A percentile compares a stretch with the other conserved stretches of the same genome.
Evolutionary conservation across 2,113 vertebrate species (phyloP).

Genomic region (Gymnogyps californianus): DNA sequence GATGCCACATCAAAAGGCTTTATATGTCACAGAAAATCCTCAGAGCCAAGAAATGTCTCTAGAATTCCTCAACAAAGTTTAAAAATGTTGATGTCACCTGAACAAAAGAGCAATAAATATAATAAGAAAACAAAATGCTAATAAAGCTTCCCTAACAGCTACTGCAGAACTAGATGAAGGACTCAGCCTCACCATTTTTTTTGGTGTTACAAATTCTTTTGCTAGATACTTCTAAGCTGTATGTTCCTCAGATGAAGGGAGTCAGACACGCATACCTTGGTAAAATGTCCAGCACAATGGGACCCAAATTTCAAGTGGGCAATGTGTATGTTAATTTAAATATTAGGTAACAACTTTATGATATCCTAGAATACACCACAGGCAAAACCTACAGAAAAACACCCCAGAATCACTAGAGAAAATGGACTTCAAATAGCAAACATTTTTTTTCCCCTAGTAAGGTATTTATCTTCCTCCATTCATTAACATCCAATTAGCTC

Average conservation of each 20-base stretch:
- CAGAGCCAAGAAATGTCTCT: neutral
- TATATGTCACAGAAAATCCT: neutral
- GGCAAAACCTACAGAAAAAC: neutral
- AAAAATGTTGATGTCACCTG: neutral
- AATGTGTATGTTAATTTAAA: neutral
- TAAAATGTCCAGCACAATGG: neutral
- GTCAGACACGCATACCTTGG: rapidly evolving
- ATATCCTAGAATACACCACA: neutral
- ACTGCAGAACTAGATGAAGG: neutral
- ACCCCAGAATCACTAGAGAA: neutral
- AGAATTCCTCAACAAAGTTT: neutral
- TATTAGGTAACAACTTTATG: neutral
- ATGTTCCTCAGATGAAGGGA: neutral
- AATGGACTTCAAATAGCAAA: neutral
- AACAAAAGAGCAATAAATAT: neutral
- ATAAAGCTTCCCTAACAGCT: neutral
- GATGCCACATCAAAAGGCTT: neutral
- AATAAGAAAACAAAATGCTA: neutral
- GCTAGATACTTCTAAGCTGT: neutral
- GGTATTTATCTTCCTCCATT: neutral
- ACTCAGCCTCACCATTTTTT: neutral
- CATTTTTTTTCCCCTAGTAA: neutral
- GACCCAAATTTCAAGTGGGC: neutral
- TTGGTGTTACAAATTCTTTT: neutral
- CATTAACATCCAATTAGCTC: slow-evolving; percentile 20